phyloP scores from a whole-genome alignment of 35 echinoderm and acorn worm species.

The Diadema setosum region DNA sequence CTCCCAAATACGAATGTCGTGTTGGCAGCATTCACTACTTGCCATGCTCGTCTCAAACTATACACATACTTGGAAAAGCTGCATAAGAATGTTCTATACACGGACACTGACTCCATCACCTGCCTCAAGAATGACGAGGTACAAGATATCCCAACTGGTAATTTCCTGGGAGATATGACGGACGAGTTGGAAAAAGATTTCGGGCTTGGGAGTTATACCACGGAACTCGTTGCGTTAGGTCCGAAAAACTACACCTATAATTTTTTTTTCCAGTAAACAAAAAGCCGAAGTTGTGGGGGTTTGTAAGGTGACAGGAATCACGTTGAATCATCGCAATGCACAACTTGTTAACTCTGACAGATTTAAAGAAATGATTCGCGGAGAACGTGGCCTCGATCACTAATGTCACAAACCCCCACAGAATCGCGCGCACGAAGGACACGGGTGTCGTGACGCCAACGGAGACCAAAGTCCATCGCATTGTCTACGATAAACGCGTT shows the following conservation, averaged over 20 bases:
- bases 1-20: constrained; percentile 62
- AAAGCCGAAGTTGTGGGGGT: not conserved
- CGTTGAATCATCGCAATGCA: constrained; percentile 47
- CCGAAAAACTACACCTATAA: constrained; percentile 69
- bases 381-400: not conserved
- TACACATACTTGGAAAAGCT: constrained; percentile 40
- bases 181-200: constrained; percentile 21
- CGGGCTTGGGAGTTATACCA: constrained; percentile 25
- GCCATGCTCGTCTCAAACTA: constrained; percentile 51
- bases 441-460: constrained; percentile 9
- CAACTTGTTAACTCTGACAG: constrained; percentile 40
- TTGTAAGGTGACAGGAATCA: constrained; percentile 68
- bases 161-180: constrained; percentile 52
- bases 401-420: constrained; percentile 7
- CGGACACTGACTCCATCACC: constrained; percentile 34
- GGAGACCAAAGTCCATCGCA: constrained; percentile 55
- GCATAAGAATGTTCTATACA: constrained; percentile 7
- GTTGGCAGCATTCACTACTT: constrained; percentile 64
- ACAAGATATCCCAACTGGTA: not conserved
- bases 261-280: not conserved
- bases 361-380: constrained; percentile 43
- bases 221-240: constrained; percentile 1
- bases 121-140: not conserved
- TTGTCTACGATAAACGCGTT: constrained; percentile 69
- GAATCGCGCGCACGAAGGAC: constrained; percentile 41